phyloP scores from a whole-genome alignment of 2,797 vertebrate genomes.

The Heteromormyrus szaboi region DNA sequence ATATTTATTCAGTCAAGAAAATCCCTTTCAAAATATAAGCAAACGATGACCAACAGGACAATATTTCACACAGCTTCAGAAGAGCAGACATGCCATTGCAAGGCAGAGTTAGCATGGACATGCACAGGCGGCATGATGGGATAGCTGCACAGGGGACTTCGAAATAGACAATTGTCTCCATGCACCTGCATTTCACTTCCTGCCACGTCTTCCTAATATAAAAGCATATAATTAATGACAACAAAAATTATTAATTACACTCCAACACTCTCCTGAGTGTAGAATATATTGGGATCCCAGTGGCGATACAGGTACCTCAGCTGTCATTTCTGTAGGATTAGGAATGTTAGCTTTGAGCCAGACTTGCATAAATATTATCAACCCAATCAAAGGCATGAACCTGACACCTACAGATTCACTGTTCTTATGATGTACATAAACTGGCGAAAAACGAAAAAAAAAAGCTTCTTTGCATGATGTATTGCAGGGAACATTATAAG shows the following conservation, averaged over 20 bases:
- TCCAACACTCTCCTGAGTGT: neutral
- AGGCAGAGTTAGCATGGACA: neutral
- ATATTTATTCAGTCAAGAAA: neutral
- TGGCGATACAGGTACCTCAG: neutral
- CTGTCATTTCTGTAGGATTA: neutral
- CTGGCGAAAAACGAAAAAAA: neutral
- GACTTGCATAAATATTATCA: neutral
- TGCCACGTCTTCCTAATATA: neutral
- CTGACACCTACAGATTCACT: neutral
- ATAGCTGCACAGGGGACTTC: neutral
- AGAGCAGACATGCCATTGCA: conserved; percentile 16
- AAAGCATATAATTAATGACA: neutral
- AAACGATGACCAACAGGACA: neutral
- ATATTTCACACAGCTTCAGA: neutral
- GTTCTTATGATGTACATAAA: neutral
- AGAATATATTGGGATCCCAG: neutral
- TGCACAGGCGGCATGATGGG: neutral
- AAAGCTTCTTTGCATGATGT: neutral
- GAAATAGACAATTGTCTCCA: neutral
- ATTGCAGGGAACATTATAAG: neutral
- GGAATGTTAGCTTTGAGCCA: neutral
- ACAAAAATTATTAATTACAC: neutral
- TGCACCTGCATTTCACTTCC: neutral
- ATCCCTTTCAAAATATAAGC: neutral
- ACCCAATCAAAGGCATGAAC: neutral